Base-by-base conservation (phyloP, 2,797 vertebrate species). In the Allobates femoralis region DNA sequence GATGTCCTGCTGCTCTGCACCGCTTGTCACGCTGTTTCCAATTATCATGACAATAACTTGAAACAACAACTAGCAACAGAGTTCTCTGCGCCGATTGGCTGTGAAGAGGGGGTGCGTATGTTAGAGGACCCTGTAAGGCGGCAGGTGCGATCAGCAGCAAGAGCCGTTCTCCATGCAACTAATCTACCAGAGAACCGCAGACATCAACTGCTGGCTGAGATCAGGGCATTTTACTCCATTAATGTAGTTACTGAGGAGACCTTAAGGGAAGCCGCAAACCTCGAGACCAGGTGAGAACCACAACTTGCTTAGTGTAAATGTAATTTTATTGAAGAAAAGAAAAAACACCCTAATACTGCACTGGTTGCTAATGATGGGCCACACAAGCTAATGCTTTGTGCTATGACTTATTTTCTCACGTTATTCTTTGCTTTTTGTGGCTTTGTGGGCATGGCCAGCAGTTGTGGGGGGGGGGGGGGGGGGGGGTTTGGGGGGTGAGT, bases 1-100 rank as follows among this genome's bases (percentile, higher is more conserved):
- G 98, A 99, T 0, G 97, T 99, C 90, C 94, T 99, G 90, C 94
- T 99, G 3, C 96, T 99, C 21, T 99, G 98, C 90, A 99, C 97
- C 0, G 93, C 95, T 83, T 99, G 98, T 91, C 98, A 99, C 26
- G 98, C 96, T 0, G 90, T 97, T 77, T 99, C 97, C 81, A 99
- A 98, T 84, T 96, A 96, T 90, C 95, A 98, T 3, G 98, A 99
- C 89, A 93, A 95, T 92, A 93, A 95, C 87, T 92, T 99, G 87
- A 99, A 99, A 93, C 97, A 98, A 93, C 94, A 93, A 90, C 93
- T 99, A 90, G 97, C 98, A 0, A 94, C 94, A 0, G 96, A 99
- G 89, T 97, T 96, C 56, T 88, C 88, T 2, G 98, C 98, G 3
- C 97, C 97, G 0, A 96, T 97, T 5, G 97, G 97, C 85, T 99